Evolutionary conservation across 2,888 invertebrate species (phyloP).

Genomic region (Deilephila porcellus): DNA sequence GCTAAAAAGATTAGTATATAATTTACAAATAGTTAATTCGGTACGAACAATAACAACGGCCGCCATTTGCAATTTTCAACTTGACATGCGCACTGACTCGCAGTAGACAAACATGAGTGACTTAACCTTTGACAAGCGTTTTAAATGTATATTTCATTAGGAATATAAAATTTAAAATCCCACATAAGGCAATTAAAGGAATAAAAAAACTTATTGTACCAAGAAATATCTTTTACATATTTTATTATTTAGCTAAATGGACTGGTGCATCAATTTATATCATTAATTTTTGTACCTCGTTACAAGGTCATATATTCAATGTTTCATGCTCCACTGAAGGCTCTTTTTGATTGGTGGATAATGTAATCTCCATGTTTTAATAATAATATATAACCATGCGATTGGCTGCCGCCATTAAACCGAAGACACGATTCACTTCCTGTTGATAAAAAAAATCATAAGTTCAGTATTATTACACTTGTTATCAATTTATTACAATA

Average conservation of each 20-base stretch:
- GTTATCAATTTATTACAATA: background rate
- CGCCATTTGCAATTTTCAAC: constrained; percentile 98
- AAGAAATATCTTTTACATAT: background rate
- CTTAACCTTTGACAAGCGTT: constrained; percentile 64
- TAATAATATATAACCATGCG: constrained; percentile 52
- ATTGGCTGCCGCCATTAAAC: constrained; percentile 78
- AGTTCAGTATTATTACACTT: background rate
- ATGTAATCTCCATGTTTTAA: constrained; percentile 71
- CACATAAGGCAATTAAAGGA: background rate
- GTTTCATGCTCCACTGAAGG: constrained; percentile 77
- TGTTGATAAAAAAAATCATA: constrained; percentile 47
- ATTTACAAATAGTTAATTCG: constrained; percentile 90
- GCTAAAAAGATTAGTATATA: constrained; percentile 88
- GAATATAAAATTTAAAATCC: background rate
- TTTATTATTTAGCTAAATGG: background rate
- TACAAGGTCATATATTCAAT: constrained; percentile 60
- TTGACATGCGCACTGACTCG: constrained; percentile 89
- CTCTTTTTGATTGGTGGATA: constrained; percentile 66
- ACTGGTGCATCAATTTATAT: background rate
- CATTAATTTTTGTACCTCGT: constrained; percentile 41
- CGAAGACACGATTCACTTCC: constrained; percentile 80
- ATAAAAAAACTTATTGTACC: constrained; percentile 27
- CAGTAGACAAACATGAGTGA: constrained; percentile 77
- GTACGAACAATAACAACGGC: constrained; percentile 99
- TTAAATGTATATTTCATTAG: background rate